These are phyloP conservation scores for Eupithecia insigniata DNA, from an alignment of 2,888 invertebrate genomes.

Conservation along the genomic window DNA sequence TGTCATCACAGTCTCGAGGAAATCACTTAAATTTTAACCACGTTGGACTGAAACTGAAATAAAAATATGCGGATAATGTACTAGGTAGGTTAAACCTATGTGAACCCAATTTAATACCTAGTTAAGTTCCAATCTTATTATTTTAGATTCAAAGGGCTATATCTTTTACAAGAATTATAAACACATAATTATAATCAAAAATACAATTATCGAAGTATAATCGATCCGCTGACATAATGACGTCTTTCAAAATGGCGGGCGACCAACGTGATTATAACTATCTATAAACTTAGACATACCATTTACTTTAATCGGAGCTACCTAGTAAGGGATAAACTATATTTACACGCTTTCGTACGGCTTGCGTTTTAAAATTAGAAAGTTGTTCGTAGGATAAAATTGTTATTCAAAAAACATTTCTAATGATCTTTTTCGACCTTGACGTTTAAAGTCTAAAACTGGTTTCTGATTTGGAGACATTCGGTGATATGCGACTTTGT, in stretches of 20 bases:
- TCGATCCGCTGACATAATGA: slow-evolving; percentile 1
- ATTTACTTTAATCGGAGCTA: slow-evolving; percentile 14
- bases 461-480: neutral
- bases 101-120: neutral
- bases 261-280: slow-evolving; percentile 33
- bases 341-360: slow-evolving; percentile 24
- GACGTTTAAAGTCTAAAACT: neutral
- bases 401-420: neutral
- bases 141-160: neutral
- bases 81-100: neutral
- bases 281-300: slow-evolving; percentile 12
- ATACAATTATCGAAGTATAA: neutral
- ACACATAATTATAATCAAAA: neutral
- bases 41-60: slow-evolving; percentile 50
- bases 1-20: slow-evolving; percentile 78
- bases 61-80: neutral
- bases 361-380: slow-evolving; percentile 19
- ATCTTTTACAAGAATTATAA: neutral
- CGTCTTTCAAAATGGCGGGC: slow-evolving; percentile 10
- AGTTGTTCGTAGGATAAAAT: slow-evolving; percentile 1
- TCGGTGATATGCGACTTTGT: slow-evolving; percentile 8
- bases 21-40: slow-evolving; percentile 70
- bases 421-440: neutral
- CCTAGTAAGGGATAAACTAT: slow-evolving; percentile 12
- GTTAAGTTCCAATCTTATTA: neutral